Evolutionary conservation across 2,888 invertebrate species (phyloP).

Genomic region (Entomobrya proxima): DNA sequence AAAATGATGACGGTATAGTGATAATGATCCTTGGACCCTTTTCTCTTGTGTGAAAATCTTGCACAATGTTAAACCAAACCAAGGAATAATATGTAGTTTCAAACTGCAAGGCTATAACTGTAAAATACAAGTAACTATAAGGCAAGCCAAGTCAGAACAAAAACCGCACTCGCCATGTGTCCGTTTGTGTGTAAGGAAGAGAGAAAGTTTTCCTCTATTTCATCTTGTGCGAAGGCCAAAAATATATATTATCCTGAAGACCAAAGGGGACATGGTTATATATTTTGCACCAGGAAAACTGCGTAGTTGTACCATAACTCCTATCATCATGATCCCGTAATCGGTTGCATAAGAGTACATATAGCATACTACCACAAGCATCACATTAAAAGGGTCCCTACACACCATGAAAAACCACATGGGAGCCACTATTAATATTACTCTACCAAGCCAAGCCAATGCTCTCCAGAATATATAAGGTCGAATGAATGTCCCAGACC

Average conservation of each 20-base stretch:
- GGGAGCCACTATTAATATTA: conserved; percentile 39
- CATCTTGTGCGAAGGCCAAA: conserved; percentile 19
- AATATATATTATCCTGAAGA: neutral
- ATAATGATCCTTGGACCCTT: neutral
- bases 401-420: conserved; percentile 17
- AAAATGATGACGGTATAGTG: neutral
- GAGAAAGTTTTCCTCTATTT: conserved; percentile 21
- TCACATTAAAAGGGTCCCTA: conserved; percentile 20
- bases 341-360: neutral
- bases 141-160: neutral
- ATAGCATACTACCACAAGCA: neutral
- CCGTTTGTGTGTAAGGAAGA: neutral
- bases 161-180: conserved; percentile 19
- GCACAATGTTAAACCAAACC: no score
- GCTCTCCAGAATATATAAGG: neutral
- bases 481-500: neutral
- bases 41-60: neutral
- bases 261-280: conserved; percentile 19
- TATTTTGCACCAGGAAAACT: neutral
- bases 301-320: neutral
- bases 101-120: no score
- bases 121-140: neutral
- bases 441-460: neutral
- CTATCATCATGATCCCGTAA: neutral
- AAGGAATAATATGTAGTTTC: no score